Evolutionary conservation across 2,113 vertebrate species (phyloP).

Genomic region (Scatophagus argus): DNA sequence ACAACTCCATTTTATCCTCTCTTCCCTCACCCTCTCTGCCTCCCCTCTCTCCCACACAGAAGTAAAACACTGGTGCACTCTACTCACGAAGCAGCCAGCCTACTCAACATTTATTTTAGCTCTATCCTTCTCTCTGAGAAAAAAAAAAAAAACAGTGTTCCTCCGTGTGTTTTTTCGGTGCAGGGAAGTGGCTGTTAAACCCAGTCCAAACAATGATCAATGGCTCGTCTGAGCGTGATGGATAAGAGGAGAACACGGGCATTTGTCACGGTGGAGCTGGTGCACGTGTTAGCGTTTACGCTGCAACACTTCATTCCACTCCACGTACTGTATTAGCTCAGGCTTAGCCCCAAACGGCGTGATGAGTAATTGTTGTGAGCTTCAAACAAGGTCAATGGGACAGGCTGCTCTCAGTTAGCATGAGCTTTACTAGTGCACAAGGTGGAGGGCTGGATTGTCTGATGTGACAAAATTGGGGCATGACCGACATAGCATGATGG

Average conservation of each 20-base stretch:
- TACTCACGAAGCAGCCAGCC: conserved; percentile 70
- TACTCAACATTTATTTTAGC: conserved; percentile 80
- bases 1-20: conserved; percentile 42
- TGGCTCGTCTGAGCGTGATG: conserved; percentile 37
- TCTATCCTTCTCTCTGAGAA: conserved; percentile 42
- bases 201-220: conserved; percentile 52
- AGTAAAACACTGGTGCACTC: conserved; percentile 64
- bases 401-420: conserved; percentile 7
- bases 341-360: conserved; percentile 20
- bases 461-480: conserved; percentile 1
- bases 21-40: conserved; percentile 45
- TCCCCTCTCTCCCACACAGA: conserved; percentile 74
- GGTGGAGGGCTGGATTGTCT: conserved; percentile 1
- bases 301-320: conserved; percentile 51
- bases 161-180: conserved; percentile 29
- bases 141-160: conserved; percentile 25
- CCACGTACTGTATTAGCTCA: conserved; percentile 50
- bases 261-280: conserved; percentile 51
- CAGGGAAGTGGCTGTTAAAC: conserved; percentile 41
- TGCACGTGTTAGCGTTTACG: conserved; percentile 28
- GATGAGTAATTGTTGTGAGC: conserved; percentile 49
- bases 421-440: neutral
- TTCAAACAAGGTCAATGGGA: conserved; percentile 56
- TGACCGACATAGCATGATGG: too few relatives aligned
- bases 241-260: conserved; percentile 32